Evolutionary conservation across 35 echinoderm and acorn worm species (phyloP).

Genomic region (Anneissia japonica): DNA sequence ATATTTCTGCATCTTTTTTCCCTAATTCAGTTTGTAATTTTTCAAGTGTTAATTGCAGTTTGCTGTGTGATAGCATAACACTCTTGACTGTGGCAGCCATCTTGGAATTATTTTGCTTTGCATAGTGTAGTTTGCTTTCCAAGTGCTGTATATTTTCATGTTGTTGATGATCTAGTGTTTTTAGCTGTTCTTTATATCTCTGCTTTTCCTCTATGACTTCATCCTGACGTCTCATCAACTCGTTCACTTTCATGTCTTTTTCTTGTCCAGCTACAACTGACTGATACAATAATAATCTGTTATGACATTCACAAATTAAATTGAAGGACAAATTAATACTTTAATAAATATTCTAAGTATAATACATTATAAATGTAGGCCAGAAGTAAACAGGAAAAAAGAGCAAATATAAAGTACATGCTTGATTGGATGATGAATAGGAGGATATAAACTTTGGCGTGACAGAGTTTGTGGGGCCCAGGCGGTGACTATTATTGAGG

Average conservation of each 20-base stretch:
- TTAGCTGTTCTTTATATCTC: neutral
- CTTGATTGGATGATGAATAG: too few species aligned
- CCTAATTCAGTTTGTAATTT: constrained; percentile 12
- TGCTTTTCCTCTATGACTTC: neutral
- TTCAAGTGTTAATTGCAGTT: neutral
- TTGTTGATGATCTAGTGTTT: neutral
- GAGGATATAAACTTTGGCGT: too few species aligned
- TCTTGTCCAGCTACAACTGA: neutral
- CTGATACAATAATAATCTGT: neutral
- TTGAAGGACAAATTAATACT: too few species aligned
- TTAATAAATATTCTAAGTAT: too few species aligned
- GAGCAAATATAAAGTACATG: too few species aligned
- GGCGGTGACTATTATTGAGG: too few species aligned
- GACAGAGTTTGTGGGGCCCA: too few species aligned
- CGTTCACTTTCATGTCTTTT: neutral
- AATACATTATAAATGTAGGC: too few species aligned
- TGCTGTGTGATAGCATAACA: neutral
- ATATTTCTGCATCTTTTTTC: neutral
- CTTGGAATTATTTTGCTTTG: constrained; percentile 3
- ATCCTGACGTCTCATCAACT: neutral
- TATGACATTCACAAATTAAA: too few species aligned
- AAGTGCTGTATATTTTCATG: neutral
- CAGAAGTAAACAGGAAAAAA: too few species aligned
- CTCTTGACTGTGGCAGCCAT: constrained; percentile 12
- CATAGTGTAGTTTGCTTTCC: neutral